Evolutionary conservation across 2,797 vertebrate species (phyloP).

Genomic region (Anguilla anguilla): DNA sequence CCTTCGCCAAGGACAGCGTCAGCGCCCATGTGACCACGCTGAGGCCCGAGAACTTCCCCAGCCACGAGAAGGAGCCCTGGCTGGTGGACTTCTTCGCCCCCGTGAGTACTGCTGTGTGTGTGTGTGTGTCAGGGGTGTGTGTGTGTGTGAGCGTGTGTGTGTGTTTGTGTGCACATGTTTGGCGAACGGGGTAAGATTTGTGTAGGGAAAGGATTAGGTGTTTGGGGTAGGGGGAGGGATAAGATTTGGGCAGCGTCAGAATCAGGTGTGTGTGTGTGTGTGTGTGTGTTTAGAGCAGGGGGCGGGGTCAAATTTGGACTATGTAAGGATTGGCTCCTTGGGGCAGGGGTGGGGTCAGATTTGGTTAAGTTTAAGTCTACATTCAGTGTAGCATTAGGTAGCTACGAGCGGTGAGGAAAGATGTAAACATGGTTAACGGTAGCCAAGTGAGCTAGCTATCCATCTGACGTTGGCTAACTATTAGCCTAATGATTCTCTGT

Average conservation of each 20-base stretch:
- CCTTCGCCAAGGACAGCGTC: constrained; percentile 94
- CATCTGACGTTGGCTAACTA: no score
- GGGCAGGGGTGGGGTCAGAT: background rate
- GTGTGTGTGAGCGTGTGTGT: no score
- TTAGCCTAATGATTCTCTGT: background rate
- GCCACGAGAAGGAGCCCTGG: constrained; percentile 90
- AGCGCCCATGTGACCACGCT: constrained; percentile 90
- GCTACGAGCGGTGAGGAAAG: no score
- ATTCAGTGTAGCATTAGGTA: no score
- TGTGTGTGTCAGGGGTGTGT: constrained; percentile 21
- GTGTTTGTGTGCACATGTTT: no score
- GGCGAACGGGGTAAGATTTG: no score
- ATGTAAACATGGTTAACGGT: no score
- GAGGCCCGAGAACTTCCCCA: constrained; percentile 92
- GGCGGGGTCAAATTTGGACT: background rate
- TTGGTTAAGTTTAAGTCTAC: background rate
- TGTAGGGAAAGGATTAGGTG: no score
- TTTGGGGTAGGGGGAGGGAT: no score
- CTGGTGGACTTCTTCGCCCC: constrained; percentile 98
- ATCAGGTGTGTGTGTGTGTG: background rate
- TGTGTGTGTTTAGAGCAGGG: no score
- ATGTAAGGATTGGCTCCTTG: background rate
- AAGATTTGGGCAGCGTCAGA: background rate
- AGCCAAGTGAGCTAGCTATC: no score
- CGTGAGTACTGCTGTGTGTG: constrained; percentile 70